phyloP scores from a whole-genome alignment of 2,797 vertebrate genomes.

The Podargus strigoides region DNA sequence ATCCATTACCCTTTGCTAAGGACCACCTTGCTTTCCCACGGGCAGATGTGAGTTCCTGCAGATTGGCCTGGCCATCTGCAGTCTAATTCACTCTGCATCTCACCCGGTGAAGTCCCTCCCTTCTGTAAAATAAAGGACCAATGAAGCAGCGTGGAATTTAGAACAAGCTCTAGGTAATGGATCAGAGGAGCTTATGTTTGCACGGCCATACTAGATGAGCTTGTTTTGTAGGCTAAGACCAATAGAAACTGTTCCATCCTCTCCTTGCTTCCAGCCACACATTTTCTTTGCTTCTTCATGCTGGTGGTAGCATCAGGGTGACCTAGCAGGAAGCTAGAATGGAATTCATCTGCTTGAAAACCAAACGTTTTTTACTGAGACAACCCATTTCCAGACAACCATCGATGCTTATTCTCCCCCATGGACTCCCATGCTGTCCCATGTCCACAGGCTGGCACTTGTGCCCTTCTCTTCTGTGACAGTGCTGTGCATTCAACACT shows the following conservation, averaged over 20 bases:
- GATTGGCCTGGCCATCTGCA: neutral
- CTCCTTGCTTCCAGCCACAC: neutral
- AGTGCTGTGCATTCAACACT: neutral
- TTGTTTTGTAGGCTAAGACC: neutral
- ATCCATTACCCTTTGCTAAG: neutral
- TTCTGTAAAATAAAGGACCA: neutral
- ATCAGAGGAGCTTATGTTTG: neutral
- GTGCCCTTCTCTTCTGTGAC: neutral
- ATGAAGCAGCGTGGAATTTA: neutral
- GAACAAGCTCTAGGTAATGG: neutral
- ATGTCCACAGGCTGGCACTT: neutral
- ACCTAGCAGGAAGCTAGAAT: neutral
- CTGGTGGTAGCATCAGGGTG: neutral
- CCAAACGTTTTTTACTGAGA: neutral
- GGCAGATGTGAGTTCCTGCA: neutral
- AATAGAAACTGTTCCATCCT: neutral
- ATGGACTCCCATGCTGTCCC: neutral
- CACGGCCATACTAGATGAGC: neutral
- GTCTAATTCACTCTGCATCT: neutral
- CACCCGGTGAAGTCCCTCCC: neutral
- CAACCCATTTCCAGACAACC: neutral
- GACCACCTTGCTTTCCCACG: neutral
- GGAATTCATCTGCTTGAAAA: neutral
- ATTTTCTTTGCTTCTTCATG: neutral
- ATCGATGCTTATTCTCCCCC: neutral